These are phyloP conservation scores for Bolinopsis microptera DNA, from an alignment of 37 sponge, comb jelly and placozoan species.

Conservation along the genomic window DNA sequence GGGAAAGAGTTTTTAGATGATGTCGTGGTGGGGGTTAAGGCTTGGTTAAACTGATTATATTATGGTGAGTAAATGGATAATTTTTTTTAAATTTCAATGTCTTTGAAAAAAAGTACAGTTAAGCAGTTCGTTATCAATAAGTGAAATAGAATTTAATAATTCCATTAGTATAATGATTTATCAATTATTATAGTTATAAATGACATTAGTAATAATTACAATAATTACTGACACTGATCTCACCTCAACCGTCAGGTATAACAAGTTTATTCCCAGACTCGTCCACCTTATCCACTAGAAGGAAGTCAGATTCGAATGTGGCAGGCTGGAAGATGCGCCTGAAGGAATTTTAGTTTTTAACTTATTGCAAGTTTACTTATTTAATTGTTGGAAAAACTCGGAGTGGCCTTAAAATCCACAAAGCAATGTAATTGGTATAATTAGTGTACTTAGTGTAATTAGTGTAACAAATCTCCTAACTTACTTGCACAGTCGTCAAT, in stretches of 20 bases:
- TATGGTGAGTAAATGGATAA: too few relatives aligned
- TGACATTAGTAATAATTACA: neutral
- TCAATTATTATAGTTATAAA: neutral
- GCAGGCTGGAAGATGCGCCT: conserved; percentile 77
- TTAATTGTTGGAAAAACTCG: too few relatives aligned
- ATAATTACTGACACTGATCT: neutral
- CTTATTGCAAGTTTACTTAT: too few relatives aligned
- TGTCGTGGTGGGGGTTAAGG: too few relatives aligned
- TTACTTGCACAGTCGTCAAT: conserved; percentile 47
- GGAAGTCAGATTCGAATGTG: conserved; percentile 85
- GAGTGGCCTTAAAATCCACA: too few relatives aligned
- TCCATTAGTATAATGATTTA: neutral
- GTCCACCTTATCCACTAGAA: conserved; percentile 75
- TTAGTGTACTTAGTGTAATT: neutral
- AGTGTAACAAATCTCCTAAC: neutral
- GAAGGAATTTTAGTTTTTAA: neutral
- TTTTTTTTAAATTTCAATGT: too few relatives aligned
- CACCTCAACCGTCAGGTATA: conserved; percentile 92
- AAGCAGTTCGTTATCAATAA: too few relatives aligned
- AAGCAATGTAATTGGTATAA: neutral
- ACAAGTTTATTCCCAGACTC: conserved; percentile 70
- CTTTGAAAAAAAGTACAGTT: too few relatives aligned
- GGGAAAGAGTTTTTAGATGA: too few relatives aligned
- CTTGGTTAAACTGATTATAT: too few relatives aligned
- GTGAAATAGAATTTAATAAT: neutral